Base-by-base conservation (phyloP, 30 jellyfish, hydroid and myxozoan genomes). In the Chrysaora quinquecirrha region DNA sequence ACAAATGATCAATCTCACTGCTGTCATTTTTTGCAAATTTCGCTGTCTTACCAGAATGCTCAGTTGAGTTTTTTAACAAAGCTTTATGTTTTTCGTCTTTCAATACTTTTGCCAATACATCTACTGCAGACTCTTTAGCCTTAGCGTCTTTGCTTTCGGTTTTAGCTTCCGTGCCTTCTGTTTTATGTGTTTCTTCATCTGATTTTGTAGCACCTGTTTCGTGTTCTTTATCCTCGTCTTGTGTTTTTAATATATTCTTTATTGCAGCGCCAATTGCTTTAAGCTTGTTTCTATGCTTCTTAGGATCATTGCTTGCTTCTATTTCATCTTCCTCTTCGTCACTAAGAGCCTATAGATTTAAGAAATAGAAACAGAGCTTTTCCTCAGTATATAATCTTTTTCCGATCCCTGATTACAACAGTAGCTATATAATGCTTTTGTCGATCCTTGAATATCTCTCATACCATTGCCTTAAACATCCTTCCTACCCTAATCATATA, bases 321-420 rank as follows among this genome's bases (percentile, higher is more conserved):
- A 48, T 68, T 30, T 74, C 91, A 6, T 78, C 91, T 12, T 90
- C 92, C 52, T 89, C 97, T 38, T 88, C 84, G 31, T 90, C 95
- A 23, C 95, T 83, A 19, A 90, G 73, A 24, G 86, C 97, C 97
- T 89, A 30, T n/a, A n/a, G n/a, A n/a, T n/a, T n/a, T n/a, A n/a
- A n/a, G n/a, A n/a, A n/a, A n/a, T n/a, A n/a, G n/a, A n/a, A n/a
- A n/a, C n/a, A n/a, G n/a, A n/a, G n/a, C n/a, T n/a, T n/a, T n/a
- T n/a, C n/a, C n/a, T n/a, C n/a, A n/a, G n/a, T n/a, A n/a, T n/a
- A n/a, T n/a, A n/a, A n/a, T n/a, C n/a, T n/a, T n/a, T n/a, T n/a
- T n/a, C n/a, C n/a, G n/a, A n/a, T n/a, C n/a, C n/a, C n/a, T n/a
- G n/a, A n/a, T n/a, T n/a, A n/a, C n/a, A n/a, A n/a, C n/a, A n/a